Base-by-base conservation (phyloP, 2,797 vertebrate species). In the Hypotaenidia philippensis region DNA sequence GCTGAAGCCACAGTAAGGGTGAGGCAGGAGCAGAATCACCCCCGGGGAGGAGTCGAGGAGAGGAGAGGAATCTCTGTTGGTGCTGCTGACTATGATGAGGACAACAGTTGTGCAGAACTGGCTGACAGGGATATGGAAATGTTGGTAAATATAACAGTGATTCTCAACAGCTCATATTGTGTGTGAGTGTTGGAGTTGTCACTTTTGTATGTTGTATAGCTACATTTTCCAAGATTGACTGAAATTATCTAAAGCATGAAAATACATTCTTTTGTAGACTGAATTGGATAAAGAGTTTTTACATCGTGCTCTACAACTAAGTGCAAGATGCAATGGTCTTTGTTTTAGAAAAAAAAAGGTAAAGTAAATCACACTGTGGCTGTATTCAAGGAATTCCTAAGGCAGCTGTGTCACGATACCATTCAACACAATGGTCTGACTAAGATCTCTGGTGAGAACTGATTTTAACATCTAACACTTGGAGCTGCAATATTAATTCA, bases 141-240 rank as follows among this genome's bases (percentile, higher is more conserved):
- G 87, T 94, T 96, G 92, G 92, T 96, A 96, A 97, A 95, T 96
- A 96, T 96, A 97, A 96, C 93, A 94, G 96, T 94, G 96, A 97
- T 91, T 97, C 95, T 97, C 96, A 97, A 97, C 96, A 97, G 97
- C 96, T 97, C 95, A 97, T 96, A 97, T 96, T 96, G 96, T 95
- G 92, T 96, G 91, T 91, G 93, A 95, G 87, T 94, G 87, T 94
- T 96, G 96, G 95, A 96, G 87, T 89, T 96, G 91, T 95, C 93
- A 95, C 84, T 92, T 97, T 97, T 96, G 69, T 95, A 97, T 97
- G 93, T 96, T 94, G 89, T 92, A 89, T 93, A 96, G 94, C 93
- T 95, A 93, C 93, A 95, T 96, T 97, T 97, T 96, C 94, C 94
- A 97, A 95, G 95, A 96, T 86, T 97, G 95, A 97, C 95, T 97